Evolutionary conservation across 2,113 vertebrate genomes (phyloP).

Genomic region (Pseudonaja textilis): DNA sequence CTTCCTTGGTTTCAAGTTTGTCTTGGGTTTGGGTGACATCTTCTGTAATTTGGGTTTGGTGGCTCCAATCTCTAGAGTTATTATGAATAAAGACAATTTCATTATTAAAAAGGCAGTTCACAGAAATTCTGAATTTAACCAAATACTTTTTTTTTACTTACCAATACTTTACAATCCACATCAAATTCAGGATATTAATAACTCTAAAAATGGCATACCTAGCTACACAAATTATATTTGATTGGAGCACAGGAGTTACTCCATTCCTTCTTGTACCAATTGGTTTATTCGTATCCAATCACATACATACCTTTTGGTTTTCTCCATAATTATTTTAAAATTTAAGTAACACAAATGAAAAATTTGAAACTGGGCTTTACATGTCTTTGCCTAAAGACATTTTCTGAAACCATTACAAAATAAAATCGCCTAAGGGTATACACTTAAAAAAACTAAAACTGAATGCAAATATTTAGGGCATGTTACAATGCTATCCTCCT

Average conservation of each 20-base stretch:
- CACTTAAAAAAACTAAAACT: background rate
- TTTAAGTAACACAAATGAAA: background rate
- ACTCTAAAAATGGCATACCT: background rate
- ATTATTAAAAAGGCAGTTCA: background rate
- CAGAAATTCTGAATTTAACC: background rate
- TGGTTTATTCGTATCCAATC: background rate
- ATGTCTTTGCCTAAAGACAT: background rate
- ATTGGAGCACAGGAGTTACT: background rate
- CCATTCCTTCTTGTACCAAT: background rate
- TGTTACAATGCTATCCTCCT: background rate
- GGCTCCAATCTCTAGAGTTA: constrained; percentile 44
- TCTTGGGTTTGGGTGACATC: constrained; percentile 46
- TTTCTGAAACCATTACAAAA: background rate
- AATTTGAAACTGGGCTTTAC: background rate
- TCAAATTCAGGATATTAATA: background rate
- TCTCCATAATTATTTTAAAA: background rate
- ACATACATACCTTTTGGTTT: background rate
- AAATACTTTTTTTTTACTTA: background rate
- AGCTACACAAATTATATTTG: background rate
- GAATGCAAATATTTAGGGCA: background rate
- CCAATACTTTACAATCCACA: background rate
- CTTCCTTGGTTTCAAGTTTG: constrained; percentile 61
- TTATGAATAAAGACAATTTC: constrained; percentile 19
- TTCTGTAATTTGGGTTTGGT: constrained; percentile 32
- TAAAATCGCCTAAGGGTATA: background rate